These are phyloP conservation scores for Hypsopygia costalis DNA, from an alignment of 2,888 invertebrate species.

Conservation along the genomic window DNA sequence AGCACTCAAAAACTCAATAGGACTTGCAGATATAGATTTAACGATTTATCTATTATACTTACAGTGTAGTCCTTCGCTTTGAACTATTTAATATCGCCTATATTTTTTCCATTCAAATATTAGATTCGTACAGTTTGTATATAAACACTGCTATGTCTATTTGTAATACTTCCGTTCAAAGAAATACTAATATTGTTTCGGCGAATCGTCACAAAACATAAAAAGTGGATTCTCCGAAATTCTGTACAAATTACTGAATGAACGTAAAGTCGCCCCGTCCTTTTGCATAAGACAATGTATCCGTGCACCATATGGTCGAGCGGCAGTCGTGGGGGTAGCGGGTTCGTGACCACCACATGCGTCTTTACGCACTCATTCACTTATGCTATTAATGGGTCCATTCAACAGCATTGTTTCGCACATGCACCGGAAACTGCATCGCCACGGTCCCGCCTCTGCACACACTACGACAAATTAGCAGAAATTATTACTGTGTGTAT, in stretches of 20 bases:
- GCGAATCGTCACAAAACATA: constrained; percentile 34
- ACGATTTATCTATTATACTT: too few relatives aligned
- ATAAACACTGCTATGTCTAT: not conserved
- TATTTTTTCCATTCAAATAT: too few relatives aligned
- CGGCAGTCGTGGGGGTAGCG: constrained; percentile 48
- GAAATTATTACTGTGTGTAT: constrained; percentile 45
- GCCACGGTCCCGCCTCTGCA: constrained; percentile 37
- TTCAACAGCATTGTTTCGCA: constrained; percentile 74
- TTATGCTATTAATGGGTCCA: constrained; percentile 74
- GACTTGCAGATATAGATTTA: too few relatives aligned
- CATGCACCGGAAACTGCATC: constrained; percentile 67
- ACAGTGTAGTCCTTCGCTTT: too few relatives aligned
- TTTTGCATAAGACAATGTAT: constrained; percentile 72
- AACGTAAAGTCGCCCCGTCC: constrained; percentile 51
- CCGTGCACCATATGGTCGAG: constrained; percentile 49
- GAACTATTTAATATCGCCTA: too few relatives aligned
- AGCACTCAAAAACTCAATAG: too few relatives aligned
- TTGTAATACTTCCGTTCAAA: constrained; percentile 18
- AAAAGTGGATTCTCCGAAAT: constrained; percentile 63
- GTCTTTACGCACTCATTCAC: constrained; percentile 71
- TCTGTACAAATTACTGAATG: constrained; percentile 57
- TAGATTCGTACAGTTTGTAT: too few relatives aligned
- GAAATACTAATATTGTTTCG: constrained; percentile 29
- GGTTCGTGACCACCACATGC: constrained; percentile 54
- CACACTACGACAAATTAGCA: constrained; percentile 58